Percentiles rank a stretch among this genome's conserved stretches.
Evolutionary conservation across 2,888 invertebrate genomes (phyloP).

Genomic region (Geotrupes spiniger): DNA sequence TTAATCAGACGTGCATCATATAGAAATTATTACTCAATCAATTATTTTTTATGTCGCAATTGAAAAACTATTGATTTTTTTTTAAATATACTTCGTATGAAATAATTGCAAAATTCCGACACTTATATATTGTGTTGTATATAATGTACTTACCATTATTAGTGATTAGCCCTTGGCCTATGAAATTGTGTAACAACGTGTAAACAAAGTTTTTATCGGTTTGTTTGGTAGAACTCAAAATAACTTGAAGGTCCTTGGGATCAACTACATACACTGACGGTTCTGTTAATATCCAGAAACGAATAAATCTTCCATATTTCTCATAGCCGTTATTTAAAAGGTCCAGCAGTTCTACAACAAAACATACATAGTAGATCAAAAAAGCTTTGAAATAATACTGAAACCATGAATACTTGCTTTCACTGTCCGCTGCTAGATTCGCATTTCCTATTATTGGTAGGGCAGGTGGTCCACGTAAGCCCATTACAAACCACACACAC

Average conservation of each 20-base stretch:
- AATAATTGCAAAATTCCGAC: no score
- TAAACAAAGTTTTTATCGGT: slow-evolving; percentile 58
- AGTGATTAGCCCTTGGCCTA: slow-evolving; percentile 60
- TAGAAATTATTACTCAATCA: no score
- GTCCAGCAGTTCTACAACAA: background rate
- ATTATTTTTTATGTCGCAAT: no score
- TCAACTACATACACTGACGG: slow-evolving; percentile 56
- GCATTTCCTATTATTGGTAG: slow-evolving; percentile 20
- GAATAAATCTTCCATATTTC: slow-evolving; percentile 52
- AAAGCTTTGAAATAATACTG: no score
- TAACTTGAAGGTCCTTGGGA: slow-evolving; percentile 56
- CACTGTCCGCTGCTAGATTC: slow-evolving; percentile 9
- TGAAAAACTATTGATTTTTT: no score
- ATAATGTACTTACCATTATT: slow-evolving; percentile 53
- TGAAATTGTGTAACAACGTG: slow-evolving; percentile 56
- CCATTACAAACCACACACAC: slow-evolving; percentile 11
- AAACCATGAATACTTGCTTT: no score
- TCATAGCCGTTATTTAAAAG: slow-evolving; percentile 34
- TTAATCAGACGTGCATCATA: no score
- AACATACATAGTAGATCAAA: no score
- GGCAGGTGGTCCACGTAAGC: slow-evolving; percentile 15
- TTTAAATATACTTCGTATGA: no score
- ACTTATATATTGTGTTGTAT: no score
- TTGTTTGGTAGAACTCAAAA: slow-evolving; percentile 54
- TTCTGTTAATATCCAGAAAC: slow-evolving; percentile 55